phyloP scores from a whole-genome alignment of 2,888 invertebrate species.

The Scrobipalpa costella region DNA sequence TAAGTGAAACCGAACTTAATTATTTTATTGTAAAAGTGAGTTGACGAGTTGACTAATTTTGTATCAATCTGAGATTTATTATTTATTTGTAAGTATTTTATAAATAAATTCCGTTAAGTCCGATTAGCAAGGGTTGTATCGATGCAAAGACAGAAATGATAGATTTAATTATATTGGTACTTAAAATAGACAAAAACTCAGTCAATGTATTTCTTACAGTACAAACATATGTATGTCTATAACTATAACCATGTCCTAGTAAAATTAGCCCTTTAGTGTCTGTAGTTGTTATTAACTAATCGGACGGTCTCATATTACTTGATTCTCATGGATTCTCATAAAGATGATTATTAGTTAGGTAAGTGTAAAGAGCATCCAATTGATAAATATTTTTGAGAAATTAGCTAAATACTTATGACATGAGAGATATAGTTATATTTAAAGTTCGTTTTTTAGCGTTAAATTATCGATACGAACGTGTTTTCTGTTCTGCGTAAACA shows the following conservation, averaged over 20 bases:
- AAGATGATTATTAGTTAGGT: constrained; percentile 19
- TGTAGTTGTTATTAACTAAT: constrained; percentile 6
- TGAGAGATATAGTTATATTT: constrained; percentile 35
- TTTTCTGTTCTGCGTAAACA: too few species aligned
- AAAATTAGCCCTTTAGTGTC: constrained; percentile 3
- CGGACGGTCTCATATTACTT: constrained; percentile 19
- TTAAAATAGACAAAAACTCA: neutral
- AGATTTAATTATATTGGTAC: neutral
- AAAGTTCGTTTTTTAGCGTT: too few species aligned
- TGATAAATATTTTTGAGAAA: constrained; percentile 51
- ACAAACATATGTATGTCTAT: constrained; percentile 14
- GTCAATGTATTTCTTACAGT: constrained; percentile 17
- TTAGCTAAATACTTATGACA: constrained; percentile 36
- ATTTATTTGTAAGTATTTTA: constrained; percentile 2
- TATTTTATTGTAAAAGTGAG: neutral
- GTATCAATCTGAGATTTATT: neutral
- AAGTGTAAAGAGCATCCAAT: constrained; percentile 32
- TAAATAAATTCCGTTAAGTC: neutral
- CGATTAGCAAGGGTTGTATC: constrained; percentile 9
- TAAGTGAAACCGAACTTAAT: constrained; percentile 10
- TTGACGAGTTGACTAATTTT: constrained; percentile 14
- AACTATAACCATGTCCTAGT: neutral
- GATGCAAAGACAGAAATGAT: neutral
- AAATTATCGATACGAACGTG: too few species aligned
- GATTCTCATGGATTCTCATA: constrained; percentile 20